Conservation (phyloP, 92 coral and sea anemone species). For the Porites rus region DNA sequence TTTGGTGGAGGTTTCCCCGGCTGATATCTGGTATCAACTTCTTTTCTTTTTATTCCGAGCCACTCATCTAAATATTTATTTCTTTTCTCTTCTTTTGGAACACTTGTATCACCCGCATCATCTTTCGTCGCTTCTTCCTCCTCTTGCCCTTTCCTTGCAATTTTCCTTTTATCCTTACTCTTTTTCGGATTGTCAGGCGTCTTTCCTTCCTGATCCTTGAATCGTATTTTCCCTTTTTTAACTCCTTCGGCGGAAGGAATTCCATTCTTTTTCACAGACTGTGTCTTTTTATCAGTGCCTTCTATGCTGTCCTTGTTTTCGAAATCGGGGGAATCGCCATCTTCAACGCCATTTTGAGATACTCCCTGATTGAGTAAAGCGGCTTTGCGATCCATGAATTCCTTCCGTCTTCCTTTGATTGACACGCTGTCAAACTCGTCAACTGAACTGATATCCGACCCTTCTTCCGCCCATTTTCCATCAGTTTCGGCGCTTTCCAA, state of each 20-base stretch:
- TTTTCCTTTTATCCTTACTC: constrained; percentile 34
- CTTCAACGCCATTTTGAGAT: constrained; percentile 11
- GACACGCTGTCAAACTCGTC: constrained; percentile 75
- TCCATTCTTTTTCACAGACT: constrained; percentile 31
- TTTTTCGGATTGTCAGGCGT: constrained; percentile 34
- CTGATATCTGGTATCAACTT: constrained; percentile 83
- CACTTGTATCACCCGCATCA: constrained; percentile 43
- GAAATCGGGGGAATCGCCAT: neutral
- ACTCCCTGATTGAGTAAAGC: neutral
- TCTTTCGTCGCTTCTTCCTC: constrained; percentile 66
- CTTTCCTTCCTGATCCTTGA: constrained; percentile 62
- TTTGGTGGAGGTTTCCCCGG: constrained; percentile 96
- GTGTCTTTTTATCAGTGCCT: neutral
- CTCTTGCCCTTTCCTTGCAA: constrained; percentile 27
- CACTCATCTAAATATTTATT: constrained; percentile 85
- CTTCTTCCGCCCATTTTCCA: constrained; percentile 88
- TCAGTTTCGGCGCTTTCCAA: constrained; percentile 50
- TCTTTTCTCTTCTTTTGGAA: constrained; percentile 65
- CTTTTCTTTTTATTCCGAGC: constrained; percentile 83
- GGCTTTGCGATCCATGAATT: constrained; percentile 42
- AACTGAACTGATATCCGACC: constrained; percentile 80
- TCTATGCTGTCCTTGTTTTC: neutral
- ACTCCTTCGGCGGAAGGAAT: constrained; percentile 37
- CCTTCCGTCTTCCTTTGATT: constrained; percentile 60
- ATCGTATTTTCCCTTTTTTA: constrained; percentile 71